Evolutionary conservation across 2,797 vertebrate genomes (phyloP).

Genomic region (Adelosebastes latens): DNA sequence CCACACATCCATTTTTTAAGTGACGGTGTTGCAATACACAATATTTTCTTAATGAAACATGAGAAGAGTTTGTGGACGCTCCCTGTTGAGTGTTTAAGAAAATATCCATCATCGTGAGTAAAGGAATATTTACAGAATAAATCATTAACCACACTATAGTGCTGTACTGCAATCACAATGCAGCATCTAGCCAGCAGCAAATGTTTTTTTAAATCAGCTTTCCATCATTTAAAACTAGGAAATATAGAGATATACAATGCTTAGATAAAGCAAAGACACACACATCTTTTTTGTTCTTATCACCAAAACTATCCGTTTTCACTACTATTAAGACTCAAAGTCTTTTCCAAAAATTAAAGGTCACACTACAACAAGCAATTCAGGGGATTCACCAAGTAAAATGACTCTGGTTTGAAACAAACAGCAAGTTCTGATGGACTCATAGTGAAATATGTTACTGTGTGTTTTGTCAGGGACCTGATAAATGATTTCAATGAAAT

Average conservation of each 20-base stretch:
- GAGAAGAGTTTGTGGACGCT: not conserved
- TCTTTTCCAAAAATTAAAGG: not conserved
- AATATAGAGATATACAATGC: not conserved
- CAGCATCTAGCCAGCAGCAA: not conserved
- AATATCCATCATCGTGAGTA: not conserved
- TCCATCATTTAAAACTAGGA: not conserved
- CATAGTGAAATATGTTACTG: not conserved
- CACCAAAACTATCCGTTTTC: not conserved
- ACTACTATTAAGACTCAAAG: not conserved
- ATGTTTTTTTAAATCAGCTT: not conserved
- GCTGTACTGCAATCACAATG: not conserved
- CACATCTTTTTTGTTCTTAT: not conserved
- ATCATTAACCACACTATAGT: not conserved
- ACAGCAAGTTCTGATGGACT: conserved; percentile 4
- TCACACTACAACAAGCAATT: not conserved
- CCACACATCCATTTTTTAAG: not conserved
- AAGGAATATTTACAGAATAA: not conserved
- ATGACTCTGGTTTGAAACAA: not conserved
- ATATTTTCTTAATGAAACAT: conserved; percentile 5
- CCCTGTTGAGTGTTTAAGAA: conserved; percentile 1
- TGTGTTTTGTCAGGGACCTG: not conserved
- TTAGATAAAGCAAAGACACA: not conserved
- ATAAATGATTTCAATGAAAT: not conserved
- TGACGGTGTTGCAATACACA: conserved; percentile 1
- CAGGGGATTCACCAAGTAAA: conserved; percentile 13